These are phyloP conservation scores for Papilio dardanus DNA, from an alignment of 1,140 invertebrate genomes.

Conservation along the genomic window DNA sequence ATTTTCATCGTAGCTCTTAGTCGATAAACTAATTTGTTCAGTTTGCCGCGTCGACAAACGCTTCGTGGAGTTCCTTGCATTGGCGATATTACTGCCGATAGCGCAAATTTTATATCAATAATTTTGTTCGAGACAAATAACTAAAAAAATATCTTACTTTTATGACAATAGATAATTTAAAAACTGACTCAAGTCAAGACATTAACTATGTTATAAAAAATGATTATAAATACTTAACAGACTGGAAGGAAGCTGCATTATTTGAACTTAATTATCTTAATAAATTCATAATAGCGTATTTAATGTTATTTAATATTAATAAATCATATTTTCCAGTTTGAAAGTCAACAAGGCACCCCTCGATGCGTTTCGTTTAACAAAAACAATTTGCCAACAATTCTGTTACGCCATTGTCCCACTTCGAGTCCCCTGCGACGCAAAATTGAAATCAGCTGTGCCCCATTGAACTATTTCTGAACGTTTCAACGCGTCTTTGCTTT, in stretches of 20 bases:
- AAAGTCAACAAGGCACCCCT: constrained; percentile 29
- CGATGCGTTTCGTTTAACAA: constrained; percentile 57
- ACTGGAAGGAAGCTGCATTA: neutral
- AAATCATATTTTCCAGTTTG: constrained; percentile 28
- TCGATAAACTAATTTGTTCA: constrained; percentile 33
- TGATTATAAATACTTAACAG: too few species aligned
- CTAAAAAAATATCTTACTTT: neutral
- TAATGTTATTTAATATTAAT: constrained; percentile 7
- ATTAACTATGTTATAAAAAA: too few species aligned
- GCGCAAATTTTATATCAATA: neutral
- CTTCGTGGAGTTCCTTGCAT: constrained; percentile 4
- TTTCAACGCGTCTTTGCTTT: neutral
- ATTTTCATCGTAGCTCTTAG: constrained; percentile 17
- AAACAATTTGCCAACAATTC: constrained; percentile 67
- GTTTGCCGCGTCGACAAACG: constrained; percentile 26
- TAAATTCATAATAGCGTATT: neutral
- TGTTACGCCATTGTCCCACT: constrained; percentile 54
- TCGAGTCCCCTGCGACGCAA: constrained; percentile 46
- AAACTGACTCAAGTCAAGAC: too few species aligned
- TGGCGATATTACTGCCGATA: neutral
- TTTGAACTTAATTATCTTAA: neutral
- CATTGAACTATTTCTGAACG: constrained; percentile 46
- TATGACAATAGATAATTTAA: neutral
- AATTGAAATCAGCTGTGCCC: constrained; percentile 69
- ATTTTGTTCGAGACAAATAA: neutral